phyloP scores from a whole-genome alignment of 2,797 vertebrate genomes.

The Notoglanidium macrostoma region DNA sequence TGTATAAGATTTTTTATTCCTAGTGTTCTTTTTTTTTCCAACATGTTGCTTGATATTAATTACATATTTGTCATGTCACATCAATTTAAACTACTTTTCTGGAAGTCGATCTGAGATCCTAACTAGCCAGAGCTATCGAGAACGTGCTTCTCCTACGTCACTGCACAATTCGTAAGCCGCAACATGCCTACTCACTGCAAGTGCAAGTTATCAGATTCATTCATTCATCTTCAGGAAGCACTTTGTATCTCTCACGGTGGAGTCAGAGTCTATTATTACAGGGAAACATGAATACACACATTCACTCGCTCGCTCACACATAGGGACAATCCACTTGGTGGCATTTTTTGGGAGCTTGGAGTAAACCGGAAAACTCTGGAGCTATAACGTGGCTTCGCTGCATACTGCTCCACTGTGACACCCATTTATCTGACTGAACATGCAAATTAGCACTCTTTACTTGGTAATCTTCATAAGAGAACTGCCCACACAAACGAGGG shows the following conservation, averaged over 20 bases:
- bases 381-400: not conserved
- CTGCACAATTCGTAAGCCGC: not conserved
- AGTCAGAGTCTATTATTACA: constrained; percentile 3
- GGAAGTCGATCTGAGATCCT: not conserved
- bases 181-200: not conserved
- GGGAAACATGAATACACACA: not conserved
- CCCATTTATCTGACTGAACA: constrained; percentile 14
- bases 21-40: not conserved
- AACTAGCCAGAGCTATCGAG: not conserved
- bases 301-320: not conserved
- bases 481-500: not conserved
- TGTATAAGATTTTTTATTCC: not conserved
- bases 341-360: not conserved
- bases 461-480: not conserved
- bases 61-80: not conserved
- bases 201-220: not conserved
- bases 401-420: not conserved
- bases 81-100: not conserved
- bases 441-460: not conserved
- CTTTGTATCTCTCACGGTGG: not conserved
- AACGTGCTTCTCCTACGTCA: not conserved
- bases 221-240: not conserved
- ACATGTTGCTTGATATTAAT: not conserved
- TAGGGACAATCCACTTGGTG: not conserved
- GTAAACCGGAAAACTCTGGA: not conserved